Base-by-base conservation (phyloP, 2,888 invertebrate genomes). In the Cantharis rufa region DNA sequence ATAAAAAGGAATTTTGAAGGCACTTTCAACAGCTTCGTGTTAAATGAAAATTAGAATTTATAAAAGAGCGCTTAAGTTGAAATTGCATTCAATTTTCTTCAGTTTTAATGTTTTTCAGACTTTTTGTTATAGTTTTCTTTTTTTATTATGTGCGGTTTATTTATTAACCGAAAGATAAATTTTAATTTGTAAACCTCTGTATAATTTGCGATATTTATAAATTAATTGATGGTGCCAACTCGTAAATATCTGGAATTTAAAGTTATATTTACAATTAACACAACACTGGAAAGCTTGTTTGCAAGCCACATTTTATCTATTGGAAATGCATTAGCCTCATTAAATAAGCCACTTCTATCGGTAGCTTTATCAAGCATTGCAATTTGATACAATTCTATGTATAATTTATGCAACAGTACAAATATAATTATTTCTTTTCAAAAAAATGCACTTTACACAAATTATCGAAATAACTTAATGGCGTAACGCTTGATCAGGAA, bases 21-120 rank as follows among this genome's bases (percentile, higher is more conserved):
- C 16, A 18, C 32, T 72, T 27, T 66, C 63, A 13, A 71, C 24
- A 32, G 32, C 64, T 18, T 15, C 64, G 24, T 48, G 48, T 18
- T 66, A 66, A 66, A 66, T 66, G 64, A 66, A 66, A 66, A 66
- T 66, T 66, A 66, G 15, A 66, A 66, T 66, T 66, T 66, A 66
- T 66, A 66, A 66, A 66, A 66, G 24, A 66, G 64, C 24, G 21
- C 18, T 66, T 66, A 66, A 66, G 15, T 66, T 66, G 24, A 66
- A 66, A 66, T 21, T 21, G 64, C 21, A 24, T 66, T 66, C 21
- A 66, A 66, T 66, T 66, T 66, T 66, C n/a, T 66, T 18, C 64
- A 24, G 24, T 24, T 24, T 66, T 66, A 24, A 66, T 66, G 64
- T 66, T 66, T 66, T 66, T 66, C 3, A n/a, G 64, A 13, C 18